Evolutionary conservation across 2,797 vertebrate genomes (phyloP), one percentile per base, ranked within the genome.

Genomic region (Pristis pectinata): DNA sequence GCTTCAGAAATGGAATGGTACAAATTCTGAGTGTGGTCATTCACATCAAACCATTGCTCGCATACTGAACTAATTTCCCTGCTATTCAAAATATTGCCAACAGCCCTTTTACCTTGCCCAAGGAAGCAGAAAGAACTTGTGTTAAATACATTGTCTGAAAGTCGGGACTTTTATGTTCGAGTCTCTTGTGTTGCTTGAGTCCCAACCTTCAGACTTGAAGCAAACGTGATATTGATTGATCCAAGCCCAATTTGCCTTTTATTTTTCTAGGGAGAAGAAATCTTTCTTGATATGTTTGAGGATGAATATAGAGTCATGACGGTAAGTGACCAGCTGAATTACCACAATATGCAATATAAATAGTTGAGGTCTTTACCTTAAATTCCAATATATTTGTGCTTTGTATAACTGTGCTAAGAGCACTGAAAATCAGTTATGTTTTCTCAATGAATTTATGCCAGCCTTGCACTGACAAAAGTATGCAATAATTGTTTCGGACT

Each of bases 221-320:
- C 22, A 70, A 70, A 70, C 70, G 15, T 70, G 15, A 27, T 74
- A 74, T 74, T 27, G 22, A 24, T 24, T 30, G 70, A 74, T 74
- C 27, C 70, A 74, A 24, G 70, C 22, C 70, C 30, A 27, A 30
- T 24, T 49, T 74, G 27, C 5, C 70, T 74, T 53, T 24, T 6
- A 24, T 27, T 91, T 70, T 95, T 95, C 27, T 96, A 99, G 99
- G 99, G 99, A 53, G 99, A 99, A 96, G 99, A 99, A 96, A 99
- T 99, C 95, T 99, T 99, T 95, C 96, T 99, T 97, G 99, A 99
- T 96, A 99, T 99, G 98, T 99, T 99, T 97, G 99, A 99, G 96
- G 99, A 99, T 41, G 99, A 99, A 94, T 99, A 99, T 96, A 97
- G 99, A 95, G 99, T 98, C 96, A 99, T 99, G 99, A 99, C 97